Percentiles rank a stretch among this genome's conserved stretches.
These are phyloP conservation scores for Oxyteleia sp. DNA, from an alignment of 2,888 invertebrate genomes.

Conservation along the genomic window DNA sequence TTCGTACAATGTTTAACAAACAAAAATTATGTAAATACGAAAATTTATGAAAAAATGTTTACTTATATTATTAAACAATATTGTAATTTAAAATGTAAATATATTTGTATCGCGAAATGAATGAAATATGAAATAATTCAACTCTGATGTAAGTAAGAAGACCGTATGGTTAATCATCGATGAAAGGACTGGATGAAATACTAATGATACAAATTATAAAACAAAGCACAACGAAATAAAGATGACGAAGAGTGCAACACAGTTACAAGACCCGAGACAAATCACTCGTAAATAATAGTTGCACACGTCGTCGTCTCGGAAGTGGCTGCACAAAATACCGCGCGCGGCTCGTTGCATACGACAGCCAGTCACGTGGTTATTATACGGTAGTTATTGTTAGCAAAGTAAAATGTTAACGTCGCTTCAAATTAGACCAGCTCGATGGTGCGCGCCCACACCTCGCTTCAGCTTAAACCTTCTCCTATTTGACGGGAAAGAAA, in stretches of 20 bases:
- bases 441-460: constrained; percentile 74
- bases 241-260: constrained; percentile 28
- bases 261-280: constrained; percentile 39
- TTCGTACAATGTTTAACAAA: too few relatives aligned
- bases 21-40: too few relatives aligned
- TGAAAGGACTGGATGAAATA: constrained; percentile 3
- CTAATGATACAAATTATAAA: constrained; percentile 8
- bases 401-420: constrained; percentile 79
- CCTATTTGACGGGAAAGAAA: constrained; percentile 32
- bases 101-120: too few relatives aligned
- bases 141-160: too few relatives aligned
- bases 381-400: constrained; percentile 74
- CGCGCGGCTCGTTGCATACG: constrained; percentile 46
- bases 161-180: too few relatives aligned
- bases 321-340: constrained; percentile 60
- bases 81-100: too few relatives aligned
- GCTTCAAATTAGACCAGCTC: constrained; percentile 79
- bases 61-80: too few relatives aligned
- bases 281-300: constrained; percentile 63
- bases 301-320: constrained; percentile 59
- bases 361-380: constrained; percentile 73
- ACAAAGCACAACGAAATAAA: constrained; percentile 18
- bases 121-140: too few relatives aligned
- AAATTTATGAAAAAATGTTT: too few relatives aligned
- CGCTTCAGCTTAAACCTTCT: constrained; percentile 41